Evolutionary conservation across 1,140 invertebrate genomes (phyloP).

Genomic region (Sinella curviseta): DNA sequence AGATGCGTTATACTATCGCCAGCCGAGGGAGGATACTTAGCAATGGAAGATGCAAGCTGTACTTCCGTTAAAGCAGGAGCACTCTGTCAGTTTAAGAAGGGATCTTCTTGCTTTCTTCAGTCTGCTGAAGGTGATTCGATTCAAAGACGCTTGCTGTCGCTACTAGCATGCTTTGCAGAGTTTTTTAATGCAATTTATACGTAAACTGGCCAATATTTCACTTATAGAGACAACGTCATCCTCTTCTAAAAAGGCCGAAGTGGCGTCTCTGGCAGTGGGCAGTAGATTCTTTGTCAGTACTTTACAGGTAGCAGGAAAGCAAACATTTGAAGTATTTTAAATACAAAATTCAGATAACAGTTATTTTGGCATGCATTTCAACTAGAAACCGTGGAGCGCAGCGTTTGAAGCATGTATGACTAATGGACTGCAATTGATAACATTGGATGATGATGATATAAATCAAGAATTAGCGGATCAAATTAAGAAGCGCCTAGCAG

Average conservation of each 20-base stretch:
- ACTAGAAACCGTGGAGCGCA: background rate
- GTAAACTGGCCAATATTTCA: background rate
- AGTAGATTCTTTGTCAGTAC: background rate
- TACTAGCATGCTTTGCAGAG: background rate
- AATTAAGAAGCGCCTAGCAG: background rate
- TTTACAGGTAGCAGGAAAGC: background rate
- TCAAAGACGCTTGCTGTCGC: background rate
- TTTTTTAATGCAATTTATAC: background rate
- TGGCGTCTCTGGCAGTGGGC: background rate
- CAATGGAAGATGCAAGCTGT: slow-evolving; percentile 10
- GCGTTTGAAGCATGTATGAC: background rate
- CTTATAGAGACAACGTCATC: background rate
- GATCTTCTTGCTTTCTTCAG: background rate
- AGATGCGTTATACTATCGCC: background rate
- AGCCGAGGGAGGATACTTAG: background rate
- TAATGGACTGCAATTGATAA: background rate
- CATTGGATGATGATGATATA: background rate
- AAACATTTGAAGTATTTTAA: background rate
- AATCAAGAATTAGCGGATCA: background rate
- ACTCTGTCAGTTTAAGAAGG: slow-evolving; percentile 3
- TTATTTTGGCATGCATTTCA: background rate
- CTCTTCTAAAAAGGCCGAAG: background rate
- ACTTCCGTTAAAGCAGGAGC: background rate
- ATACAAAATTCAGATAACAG: background rate
- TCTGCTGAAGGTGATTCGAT: background rate